Evolutionary conservation across 2,113 vertebrate genomes (phyloP), one percentile per base, ranked within the genome.

Genomic region (Ceyx cyanopectus): DNA sequence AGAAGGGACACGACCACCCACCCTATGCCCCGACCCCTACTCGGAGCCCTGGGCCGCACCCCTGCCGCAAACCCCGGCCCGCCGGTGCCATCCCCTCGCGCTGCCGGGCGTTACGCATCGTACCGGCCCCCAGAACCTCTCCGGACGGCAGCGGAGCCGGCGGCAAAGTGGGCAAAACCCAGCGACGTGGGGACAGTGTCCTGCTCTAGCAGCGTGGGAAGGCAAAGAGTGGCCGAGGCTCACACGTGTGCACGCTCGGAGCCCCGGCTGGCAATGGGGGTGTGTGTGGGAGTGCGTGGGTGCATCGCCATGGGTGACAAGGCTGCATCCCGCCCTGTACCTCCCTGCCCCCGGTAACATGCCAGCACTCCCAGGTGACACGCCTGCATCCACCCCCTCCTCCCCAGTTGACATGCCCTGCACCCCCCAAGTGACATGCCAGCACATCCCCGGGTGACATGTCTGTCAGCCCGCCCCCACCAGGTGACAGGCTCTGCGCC

Each of bases 61-160:
- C 37, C 37, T 5, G 73, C 67, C 17, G 66, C 66, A 10, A 1
- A 5, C 4, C 41, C 45, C 76, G 1, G 4, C 26, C 34, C 3
- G 24, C 40, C 0, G 58, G 1, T 23, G 8, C 32, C 57, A 32
- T 6, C 2, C 3, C n/a, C 40, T 30, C 4, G 1, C 18, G 2
- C 43, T 16, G 0, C 24, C 12, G 46, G 22, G 26, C 6, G 2
- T 4, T 14, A 29, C 5, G 18, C 12, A 7, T n/a, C 12, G 9
- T 1, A 2, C 1, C 54, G 4, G 62, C 45, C 45, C 29, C 43
- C 16, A 1, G 45, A 21, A 8, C 37, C 40, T 27, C n/a, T 0
- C 37, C 3, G 24, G 23, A 17, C 2, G 10, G 62, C 58, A 30
- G 68, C 10, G 2, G 61, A 29, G 41, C 40, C 13, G 62, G 27